Evolutionary conservation across 2,888 invertebrate species (phyloP).

Genomic region (Caenorhabditis angaria): DNA sequence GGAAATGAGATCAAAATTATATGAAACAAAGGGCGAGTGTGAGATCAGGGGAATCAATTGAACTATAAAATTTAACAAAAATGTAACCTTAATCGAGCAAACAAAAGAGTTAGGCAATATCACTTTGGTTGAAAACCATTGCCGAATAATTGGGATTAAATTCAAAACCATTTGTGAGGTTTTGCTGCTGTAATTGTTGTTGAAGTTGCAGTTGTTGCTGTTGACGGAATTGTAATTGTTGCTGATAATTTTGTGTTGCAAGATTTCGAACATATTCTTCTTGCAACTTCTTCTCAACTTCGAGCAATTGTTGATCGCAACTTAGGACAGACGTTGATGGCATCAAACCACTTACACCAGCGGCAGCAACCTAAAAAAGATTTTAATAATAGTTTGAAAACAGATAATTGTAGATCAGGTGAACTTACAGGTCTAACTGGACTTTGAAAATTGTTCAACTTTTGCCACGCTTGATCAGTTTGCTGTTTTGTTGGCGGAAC

Average conservation of each 20-base stretch:
- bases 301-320: not conserved
- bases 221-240: not conserved
- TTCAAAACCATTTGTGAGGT: slow-evolving; percentile 5
- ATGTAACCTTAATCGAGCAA: too few species aligned
- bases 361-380: not conserved
- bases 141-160: not conserved
- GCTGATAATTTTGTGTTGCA: not conserved
- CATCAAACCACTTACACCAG: not conserved
- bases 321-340: not conserved
- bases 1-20: not conserved
- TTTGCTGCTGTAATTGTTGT: not conserved
- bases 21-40: not conserved
- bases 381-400: not conserved
- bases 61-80: not conserved
- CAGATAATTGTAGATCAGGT: not conserved
- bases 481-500: not conserved
- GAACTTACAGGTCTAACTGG: not conserved
- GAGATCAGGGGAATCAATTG: not conserved
- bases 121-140: slow-evolving; percentile 1
- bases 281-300: not conserved
- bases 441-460: not conserved
- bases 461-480: not conserved
- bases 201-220: not conserved
- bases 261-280: not conserved
- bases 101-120: too few species aligned